Evolutionary conservation across 2,113 vertebrate species (phyloP).

Genomic region (Parotia lawesii): DNA sequence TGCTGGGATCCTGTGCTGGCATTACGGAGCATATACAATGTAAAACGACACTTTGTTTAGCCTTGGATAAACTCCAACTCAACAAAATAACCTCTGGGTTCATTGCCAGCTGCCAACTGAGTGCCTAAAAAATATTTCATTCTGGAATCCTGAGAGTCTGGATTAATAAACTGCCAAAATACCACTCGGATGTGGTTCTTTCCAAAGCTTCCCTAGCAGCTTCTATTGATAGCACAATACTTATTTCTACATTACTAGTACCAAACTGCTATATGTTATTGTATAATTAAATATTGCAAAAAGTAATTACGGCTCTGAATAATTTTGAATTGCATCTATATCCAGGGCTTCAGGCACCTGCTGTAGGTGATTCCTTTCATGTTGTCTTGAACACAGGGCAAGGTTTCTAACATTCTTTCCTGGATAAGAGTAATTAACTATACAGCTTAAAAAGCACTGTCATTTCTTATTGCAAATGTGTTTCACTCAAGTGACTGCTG

Average conservation of each 20-base stretch:
- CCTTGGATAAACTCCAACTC: background rate
- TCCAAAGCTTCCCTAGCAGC: background rate
- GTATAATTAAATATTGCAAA: background rate
- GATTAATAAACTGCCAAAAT: background rate
- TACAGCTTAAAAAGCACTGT: background rate
- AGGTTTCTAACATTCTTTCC: background rate
- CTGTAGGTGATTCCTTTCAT: background rate
- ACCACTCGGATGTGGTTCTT: background rate
- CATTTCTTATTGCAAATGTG: background rate
- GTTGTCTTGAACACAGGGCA: background rate
- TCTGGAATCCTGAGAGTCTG: background rate
- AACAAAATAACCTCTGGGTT: background rate
- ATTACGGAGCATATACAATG: background rate
- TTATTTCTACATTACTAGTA: background rate
- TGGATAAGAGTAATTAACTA: background rate
- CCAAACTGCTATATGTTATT: background rate
- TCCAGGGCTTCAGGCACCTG: background rate
- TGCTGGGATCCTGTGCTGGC: background rate
- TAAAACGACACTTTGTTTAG: background rate
- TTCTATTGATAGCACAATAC: background rate
- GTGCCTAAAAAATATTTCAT: background rate
- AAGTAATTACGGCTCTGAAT: background rate
- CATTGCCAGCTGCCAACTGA: background rate
- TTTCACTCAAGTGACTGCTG: background rate
- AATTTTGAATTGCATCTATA: background rate